phyloP scores from a whole-genome alignment of 2,888 invertebrate genomes.

The Drosophila meridiana region DNA sequence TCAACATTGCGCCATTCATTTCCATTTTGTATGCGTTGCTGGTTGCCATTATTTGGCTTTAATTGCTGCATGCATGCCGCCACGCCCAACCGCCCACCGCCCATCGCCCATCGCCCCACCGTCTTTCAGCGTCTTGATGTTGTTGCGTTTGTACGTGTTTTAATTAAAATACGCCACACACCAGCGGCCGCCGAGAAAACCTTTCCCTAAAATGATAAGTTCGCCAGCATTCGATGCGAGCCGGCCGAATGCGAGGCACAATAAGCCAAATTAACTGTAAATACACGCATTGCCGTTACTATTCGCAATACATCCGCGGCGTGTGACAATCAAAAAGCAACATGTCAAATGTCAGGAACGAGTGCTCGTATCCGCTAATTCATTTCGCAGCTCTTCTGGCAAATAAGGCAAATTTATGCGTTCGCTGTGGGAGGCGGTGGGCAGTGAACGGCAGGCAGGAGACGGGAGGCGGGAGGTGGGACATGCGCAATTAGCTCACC shows the following conservation, averaged over 20 bases:
- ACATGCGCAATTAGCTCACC: constrained; percentile 71
- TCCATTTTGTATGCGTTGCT: constrained; percentile 78
- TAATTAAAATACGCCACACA: constrained; percentile 72
- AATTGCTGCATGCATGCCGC: constrained; percentile 74
- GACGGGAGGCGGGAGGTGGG: neutral
- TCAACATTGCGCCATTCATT: constrained; percentile 65
- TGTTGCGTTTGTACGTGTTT: constrained; percentile 64
- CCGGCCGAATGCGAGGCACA: constrained; percentile 29
- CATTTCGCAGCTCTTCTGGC: constrained; percentile 27
- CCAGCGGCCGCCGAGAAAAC: constrained; percentile 14
- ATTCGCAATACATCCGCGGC: constrained; percentile 44
- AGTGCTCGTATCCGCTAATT: constrained; percentile 53
- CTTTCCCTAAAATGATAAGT: constrained; percentile 61
- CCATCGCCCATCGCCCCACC: neutral
- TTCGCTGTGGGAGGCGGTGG: constrained; percentile 28
- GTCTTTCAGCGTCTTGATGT: neutral
- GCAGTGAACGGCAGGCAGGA: neutral
- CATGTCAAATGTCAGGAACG: constrained; percentile 71
- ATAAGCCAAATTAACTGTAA: constrained; percentile 71
- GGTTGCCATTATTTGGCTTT: constrained; percentile 78
- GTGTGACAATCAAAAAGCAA: constrained; percentile 75
- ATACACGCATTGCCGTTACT: constrained; percentile 41
- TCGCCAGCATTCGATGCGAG: constrained; percentile 47
- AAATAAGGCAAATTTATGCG: constrained; percentile 62
- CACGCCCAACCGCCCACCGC: neutral